phyloP scores from a whole-genome alignment of 2,797 vertebrate species.

The Sebastes oblongus region DNA sequence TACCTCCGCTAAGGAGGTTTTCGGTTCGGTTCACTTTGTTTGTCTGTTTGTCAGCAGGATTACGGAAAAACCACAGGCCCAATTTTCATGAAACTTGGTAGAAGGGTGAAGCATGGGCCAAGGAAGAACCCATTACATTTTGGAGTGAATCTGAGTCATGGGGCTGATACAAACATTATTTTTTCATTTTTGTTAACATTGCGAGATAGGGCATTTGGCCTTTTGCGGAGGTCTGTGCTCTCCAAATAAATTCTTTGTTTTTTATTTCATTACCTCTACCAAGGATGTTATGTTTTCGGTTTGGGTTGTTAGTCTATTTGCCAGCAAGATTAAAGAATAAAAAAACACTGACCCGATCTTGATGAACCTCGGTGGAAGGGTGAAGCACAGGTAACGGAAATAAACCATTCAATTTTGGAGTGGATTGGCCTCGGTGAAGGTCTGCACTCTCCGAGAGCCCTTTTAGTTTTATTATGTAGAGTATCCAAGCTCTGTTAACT shows the following conservation, averaged over 20 bases:
- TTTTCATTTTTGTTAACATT: no score
- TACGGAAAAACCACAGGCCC: rapidly evolving
- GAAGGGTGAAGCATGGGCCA: no score
- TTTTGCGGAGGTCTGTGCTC: no score
- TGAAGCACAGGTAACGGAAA: not conserved
- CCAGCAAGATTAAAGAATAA: not conserved
- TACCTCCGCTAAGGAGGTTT: not conserved
- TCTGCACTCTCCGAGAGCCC: not conserved
- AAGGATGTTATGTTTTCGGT: no score
- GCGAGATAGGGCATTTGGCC: no score
- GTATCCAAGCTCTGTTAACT: not conserved
- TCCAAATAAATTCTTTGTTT: no score
- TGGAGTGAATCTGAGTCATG: no score
- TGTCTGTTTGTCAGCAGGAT: not conserved
- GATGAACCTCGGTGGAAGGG: not conserved
- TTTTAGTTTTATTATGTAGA: not conserved
- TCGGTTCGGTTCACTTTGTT: not conserved
- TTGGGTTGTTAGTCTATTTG: no score
- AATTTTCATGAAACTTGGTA: no score
- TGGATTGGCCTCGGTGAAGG: rapidly evolving
- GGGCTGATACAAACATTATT: no score
- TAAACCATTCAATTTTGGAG: not conserved
- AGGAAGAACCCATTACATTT: no score
- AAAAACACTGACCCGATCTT: not conserved
- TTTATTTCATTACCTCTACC: rapidly evolving